Evolutionary conservation across 2,888 invertebrate species (phyloP), one percentile per base, ranked within the genome.

Genomic region (Ormyrus pomaceus): DNA sequence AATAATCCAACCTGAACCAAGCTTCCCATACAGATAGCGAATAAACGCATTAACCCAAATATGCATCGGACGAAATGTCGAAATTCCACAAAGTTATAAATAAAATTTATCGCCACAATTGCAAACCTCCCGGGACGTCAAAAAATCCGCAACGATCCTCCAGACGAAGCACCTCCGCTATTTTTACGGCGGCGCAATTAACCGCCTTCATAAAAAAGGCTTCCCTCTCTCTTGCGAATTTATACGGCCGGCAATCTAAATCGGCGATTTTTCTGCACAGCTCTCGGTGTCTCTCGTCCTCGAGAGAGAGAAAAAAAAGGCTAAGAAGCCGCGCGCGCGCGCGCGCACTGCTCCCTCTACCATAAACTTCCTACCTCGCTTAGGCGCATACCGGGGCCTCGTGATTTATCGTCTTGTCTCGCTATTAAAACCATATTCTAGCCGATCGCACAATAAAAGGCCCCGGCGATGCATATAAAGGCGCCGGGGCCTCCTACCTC

Each of bases 351-450:
- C 34, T 51, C 13, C 51, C 6, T 66, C 6, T 66, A 48, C 46
- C 66, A 50, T 77, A 70, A 77, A 70, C 11, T 48, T 11, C 34
- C 73, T 56, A 34, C 34, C 34, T 34, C 34, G 34, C 34, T 34
- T 34, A 34, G 13, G 7, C 62, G 73, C 79, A 73, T 69, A 70
- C 68, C 72, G 13, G 13, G 5, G 7, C 48, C n/a, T n/a, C 19
- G n/a, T 65, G 80, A 80, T 80, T 80, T 80, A 80, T 66, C 59
- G 73, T 59, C 77, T 53, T 80, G 72, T 77, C 68, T 68, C 62
- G 80, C 68, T 68, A 80, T 77, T 80, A 80, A 80, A 80, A 80
- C 34, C 45, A 71, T 66, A 75, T 71, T 71, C 75, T 45, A 69
- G 10, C 53, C 66, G 79, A 70, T 70, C 66, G 50, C 34, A 75